Conservation (phyloP, 2,797 vertebrate species). For the Pseudomugil gertrudae region DNA sequence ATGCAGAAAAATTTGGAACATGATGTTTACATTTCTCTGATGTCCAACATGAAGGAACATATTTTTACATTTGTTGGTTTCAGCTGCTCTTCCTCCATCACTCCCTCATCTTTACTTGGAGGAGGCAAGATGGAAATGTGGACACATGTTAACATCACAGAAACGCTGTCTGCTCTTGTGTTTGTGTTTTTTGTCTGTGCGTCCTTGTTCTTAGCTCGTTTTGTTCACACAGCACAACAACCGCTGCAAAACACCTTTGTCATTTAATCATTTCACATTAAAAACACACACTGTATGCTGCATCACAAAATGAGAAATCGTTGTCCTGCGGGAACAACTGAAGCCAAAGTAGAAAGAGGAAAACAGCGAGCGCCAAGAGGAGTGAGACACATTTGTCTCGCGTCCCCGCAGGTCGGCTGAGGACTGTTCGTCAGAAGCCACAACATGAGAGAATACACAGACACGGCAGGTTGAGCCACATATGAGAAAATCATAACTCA, state of each 20-base stretch:
- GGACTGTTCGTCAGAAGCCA: slow-evolving; percentile 61
- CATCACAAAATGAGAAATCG: slow-evolving; percentile 75
- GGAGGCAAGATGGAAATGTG: not conserved
- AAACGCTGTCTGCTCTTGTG: not conserved
- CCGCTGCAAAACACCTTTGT: slow-evolving; percentile 73
- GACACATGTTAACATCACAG: not conserved
- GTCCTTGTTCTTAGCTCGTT: not conserved
- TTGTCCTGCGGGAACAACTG: slow-evolving; percentile 56
- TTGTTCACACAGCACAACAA: slow-evolving; percentile 41
- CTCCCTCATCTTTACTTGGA: not conserved
- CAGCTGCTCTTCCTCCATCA: not conserved
- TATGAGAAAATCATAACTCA: slow-evolving; percentile 73
- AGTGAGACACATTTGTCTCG: slow-evolving; percentile 18
- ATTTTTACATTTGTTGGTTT: not conserved
- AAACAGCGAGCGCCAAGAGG: slow-evolving; percentile 38
- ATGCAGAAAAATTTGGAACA: not conserved
- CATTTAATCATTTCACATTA: slow-evolving; percentile 82
- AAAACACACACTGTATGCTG: slow-evolving; percentile 79
- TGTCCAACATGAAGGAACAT: not conserved
- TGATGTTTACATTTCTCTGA: not conserved
- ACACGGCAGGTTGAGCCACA: slow-evolving; percentile 71
- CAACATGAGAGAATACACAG: slow-evolving; percentile 70
- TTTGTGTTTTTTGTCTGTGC: not conserved
- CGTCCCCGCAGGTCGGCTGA: slow-evolving; percentile 28
- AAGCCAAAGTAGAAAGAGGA: slow-evolving; percentile 63